A percentile compares a stretch with the other conserved stretches of the same genome.
Conservation (phyloP, 2,797 vertebrate species). For the Sardinella longiceps region DNA sequence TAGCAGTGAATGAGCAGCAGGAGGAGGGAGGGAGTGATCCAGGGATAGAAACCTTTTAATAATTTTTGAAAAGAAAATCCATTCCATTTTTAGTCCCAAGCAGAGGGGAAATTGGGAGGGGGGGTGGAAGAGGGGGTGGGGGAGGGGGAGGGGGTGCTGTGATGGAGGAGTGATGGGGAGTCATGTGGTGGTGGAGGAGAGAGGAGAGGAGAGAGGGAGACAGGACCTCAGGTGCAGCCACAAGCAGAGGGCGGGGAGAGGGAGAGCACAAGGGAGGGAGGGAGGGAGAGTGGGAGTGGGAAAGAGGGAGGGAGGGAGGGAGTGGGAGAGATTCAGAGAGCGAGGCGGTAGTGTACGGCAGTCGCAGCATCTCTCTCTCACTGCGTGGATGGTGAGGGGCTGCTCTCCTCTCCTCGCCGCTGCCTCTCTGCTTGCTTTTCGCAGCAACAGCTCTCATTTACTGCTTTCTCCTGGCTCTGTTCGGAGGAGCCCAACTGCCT, state of each 20-base stretch:
- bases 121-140: conserved; percentile 30
- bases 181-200: conserved; percentile 62
- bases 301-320: conserved; percentile 53
- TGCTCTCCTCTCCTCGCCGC: no score
- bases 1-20: conserved; percentile 22
- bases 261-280: conserved; percentile 48
- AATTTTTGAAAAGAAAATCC: conserved; percentile 72
- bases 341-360: conserved; percentile 73
- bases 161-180: conserved; percentile 40
- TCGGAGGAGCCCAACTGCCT: neutral
- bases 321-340: conserved; percentile 46
- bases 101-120: conserved; percentile 57
- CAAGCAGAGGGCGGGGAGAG: conserved; percentile 65
- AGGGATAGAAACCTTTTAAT: conserved; percentile 63
- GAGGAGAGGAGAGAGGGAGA: conserved; percentile 52
- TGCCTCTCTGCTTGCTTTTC: conserved; percentile 46
- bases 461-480: neutral
- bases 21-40: conserved; percentile 29
- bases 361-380: conserved; percentile 81
- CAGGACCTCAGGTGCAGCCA: conserved; percentile 84
- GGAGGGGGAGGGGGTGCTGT: neutral
- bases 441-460: neutral
- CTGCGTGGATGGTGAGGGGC: conserved; percentile 74
- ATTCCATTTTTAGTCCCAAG: conserved; percentile 80
- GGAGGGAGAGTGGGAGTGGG: conserved; percentile 36